Evolutionary conservation across 2,113 vertebrate species (phyloP).

Genomic region (Peucedramus taeniatus): DNA sequence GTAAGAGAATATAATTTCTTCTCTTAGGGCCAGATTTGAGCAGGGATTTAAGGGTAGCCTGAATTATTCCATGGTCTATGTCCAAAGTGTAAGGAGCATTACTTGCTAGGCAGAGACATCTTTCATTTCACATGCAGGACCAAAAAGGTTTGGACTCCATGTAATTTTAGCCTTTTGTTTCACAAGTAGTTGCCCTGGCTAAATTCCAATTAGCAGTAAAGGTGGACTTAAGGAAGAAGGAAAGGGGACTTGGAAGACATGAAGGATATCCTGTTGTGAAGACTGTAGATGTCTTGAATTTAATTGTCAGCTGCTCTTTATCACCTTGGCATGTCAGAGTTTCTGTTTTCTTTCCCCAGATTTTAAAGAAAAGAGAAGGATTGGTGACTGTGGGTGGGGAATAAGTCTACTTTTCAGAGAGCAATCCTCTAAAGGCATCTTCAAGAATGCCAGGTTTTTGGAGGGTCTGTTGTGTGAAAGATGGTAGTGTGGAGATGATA

Average conservation of each 20-base stretch:
- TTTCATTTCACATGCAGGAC: neutral
- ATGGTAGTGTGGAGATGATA: neutral
- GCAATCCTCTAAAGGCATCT: neutral
- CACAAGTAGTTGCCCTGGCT: neutral
- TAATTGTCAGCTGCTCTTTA: neutral
- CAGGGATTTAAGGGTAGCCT: neutral
- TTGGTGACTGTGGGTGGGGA: neutral
- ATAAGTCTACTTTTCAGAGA: neutral
- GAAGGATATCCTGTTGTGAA: neutral
- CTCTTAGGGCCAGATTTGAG: neutral
- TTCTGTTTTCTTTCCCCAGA: neutral
- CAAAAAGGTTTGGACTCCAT: neutral
- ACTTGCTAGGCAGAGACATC: neutral
- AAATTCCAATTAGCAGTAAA: neutral
- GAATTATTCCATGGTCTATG: neutral
- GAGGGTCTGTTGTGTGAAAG: neutral
- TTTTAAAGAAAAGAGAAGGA: neutral
- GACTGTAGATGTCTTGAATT: neutral
- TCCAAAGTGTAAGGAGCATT: neutral
- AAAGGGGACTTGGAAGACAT: neutral
- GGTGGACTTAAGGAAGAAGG: neutral
- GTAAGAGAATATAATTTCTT: neutral
- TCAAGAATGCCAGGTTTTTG: neutral
- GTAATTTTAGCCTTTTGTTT: neutral
- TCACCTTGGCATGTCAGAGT: neutral